A percentile compares a stretch with the other conserved stretches of the same genome.
These are phyloP conservation scores for Reticulitermes speratus DNA, from an alignment of 1,140 invertebrate species.

Conservation along the genomic window DNA sequence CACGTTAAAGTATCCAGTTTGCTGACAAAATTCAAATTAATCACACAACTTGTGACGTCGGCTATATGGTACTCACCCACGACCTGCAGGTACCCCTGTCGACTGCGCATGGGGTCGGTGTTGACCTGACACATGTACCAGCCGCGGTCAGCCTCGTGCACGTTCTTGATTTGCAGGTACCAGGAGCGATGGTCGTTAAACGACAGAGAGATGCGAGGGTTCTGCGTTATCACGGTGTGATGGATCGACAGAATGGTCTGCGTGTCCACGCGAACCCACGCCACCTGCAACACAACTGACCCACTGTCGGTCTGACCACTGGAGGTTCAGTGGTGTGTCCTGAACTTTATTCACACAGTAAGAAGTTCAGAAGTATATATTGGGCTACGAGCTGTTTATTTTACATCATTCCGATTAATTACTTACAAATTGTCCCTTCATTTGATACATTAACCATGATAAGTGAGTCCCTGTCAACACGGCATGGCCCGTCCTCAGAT, in stretches of 20 bases:
- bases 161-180: conserved; percentile 81
- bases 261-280: conserved; percentile 88
- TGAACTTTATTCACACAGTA: neutral
- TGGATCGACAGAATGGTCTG: conserved; percentile 90
- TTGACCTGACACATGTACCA: conserved; percentile 87
- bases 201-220: conserved; percentile 79
- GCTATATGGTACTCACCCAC: conserved; percentile 64
- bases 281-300: conserved; percentile 62
- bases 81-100: conserved; percentile 83
- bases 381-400: neutral
- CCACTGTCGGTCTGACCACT: conserved; percentile 29
- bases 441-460: too few species aligned
- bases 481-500: too few species aligned
- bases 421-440: too few species aligned
- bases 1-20: too few species aligned
- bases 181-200: conserved; percentile 87
- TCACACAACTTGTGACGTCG: too few species aligned
- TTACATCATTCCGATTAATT: neutral
- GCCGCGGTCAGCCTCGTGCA: conserved; percentile 76
- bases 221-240: conserved; percentile 84
- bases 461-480: too few species aligned
- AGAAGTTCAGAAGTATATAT: neutral
- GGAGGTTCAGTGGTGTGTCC: neutral
- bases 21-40: too few species aligned
- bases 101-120: conserved; percentile 81